phyloP scores from a whole-genome alignment of 2,888 invertebrate genomes.

The Noctua fimbriata region DNA sequence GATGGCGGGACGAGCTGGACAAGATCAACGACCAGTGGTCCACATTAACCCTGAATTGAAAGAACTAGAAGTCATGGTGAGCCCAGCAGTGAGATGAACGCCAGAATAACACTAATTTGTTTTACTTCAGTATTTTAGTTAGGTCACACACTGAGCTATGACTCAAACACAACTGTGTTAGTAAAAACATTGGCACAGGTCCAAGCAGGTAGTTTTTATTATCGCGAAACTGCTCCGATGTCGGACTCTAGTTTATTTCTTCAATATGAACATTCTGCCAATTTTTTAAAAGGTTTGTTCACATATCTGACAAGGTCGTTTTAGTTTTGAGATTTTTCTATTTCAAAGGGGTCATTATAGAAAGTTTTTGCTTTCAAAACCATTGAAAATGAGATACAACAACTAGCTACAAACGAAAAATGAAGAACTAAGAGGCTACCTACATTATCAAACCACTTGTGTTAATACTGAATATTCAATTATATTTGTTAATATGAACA shows the following conservation, averaged over 20 bases:
- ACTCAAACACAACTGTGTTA: constrained; percentile 49
- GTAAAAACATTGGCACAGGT: constrained; percentile 60
- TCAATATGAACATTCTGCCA: constrained; percentile 14
- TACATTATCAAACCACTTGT: not conserved
- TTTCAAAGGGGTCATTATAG: constrained; percentile 8
- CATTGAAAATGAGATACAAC: constrained; percentile 10
- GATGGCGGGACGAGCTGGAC: not conserved
- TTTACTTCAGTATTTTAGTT: constrained; percentile 23
- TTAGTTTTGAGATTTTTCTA: not conserved
- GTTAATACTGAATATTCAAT: not conserved
- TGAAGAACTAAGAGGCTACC: not conserved
- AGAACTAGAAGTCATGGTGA: not conserved
- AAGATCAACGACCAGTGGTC: not conserved
- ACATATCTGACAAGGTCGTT: constrained; percentile 32
- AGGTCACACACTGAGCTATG: constrained; percentile 46
- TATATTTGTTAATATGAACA: not conserved
- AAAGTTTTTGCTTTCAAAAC: constrained; percentile 19
- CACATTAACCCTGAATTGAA: not conserved
- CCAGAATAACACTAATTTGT: constrained; percentile 1
- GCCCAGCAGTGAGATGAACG: not conserved
- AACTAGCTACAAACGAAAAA: not conserved
- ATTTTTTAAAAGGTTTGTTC: constrained; percentile 49
- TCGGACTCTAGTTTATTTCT: constrained; percentile 42
- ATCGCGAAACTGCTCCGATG: constrained; percentile 37
- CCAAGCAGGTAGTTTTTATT: constrained; percentile 57